Evolutionary conservation across 2,888 invertebrate species (phyloP), one percentile per base, ranked within the genome.

Genomic region (Epirrita christyi): DNA sequence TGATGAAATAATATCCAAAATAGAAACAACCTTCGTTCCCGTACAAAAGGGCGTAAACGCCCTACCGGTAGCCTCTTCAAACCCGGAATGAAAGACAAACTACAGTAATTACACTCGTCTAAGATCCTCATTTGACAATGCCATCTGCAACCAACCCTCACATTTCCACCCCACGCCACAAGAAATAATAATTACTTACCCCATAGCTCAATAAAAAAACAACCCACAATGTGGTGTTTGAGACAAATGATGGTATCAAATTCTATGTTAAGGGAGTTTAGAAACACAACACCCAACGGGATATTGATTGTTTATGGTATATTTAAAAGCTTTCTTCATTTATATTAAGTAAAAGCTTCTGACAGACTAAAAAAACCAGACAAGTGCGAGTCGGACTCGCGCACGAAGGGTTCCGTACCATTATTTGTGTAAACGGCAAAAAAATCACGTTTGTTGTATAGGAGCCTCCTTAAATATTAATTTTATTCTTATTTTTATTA

Each of bases 81-180:
- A 48, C 52, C 43, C 40, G 47, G 50, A 55, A 53, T 60, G 51
- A 47, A 45, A 61, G 41, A 60, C 28, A 59, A 52, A 55, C 49
- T 21, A 37, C 0, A 49, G 49, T 64, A 65, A 65, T 65, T 59
- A 60, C 41, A 43, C 32, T 38, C 49, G 32, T 48, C 51, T 55
- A 54, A 63, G 48, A 53, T 55, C 55, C 49, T 64, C 64, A 63
- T 66, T 68, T 67, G 59, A 62, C 63, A 57, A 52, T 54, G 57
- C 59, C 68, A 68, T 67, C 61, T 68, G 68, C 59, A 64, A 45
- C 57, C 61, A 63, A 59, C 66, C 65, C 66, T 60, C 57, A 55
- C 32, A 55, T 46, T 36, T 32, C 29, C 36, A 42, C 57, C 52
- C 57, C 15, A 28, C 28, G 34, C 6, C 32, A 32, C 8, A 32